Evolutionary conservation across 1,140 invertebrate species (phyloP).

Genomic region (Ceratina japonica): DNA sequence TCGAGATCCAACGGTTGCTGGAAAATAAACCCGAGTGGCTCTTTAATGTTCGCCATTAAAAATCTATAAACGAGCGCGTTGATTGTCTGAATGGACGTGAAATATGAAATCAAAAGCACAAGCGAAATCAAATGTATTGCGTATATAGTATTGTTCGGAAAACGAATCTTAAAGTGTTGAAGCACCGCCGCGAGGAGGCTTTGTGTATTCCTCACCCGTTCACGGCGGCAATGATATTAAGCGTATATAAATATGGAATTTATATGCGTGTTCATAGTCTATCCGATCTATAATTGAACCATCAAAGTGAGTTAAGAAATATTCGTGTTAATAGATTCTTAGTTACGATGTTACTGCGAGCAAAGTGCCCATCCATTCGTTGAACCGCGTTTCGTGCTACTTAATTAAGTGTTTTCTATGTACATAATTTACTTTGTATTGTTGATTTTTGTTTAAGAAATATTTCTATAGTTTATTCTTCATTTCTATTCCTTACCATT

Average conservation of each 20-base stretch:
- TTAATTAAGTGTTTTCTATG: neutral
- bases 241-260: slow-evolving; percentile 45
- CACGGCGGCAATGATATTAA: slow-evolving; percentile 8
- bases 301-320: slow-evolving; percentile 48
- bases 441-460: too few relatives aligned
- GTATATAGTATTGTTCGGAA: neutral
- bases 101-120: neutral
- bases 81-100: neutral
- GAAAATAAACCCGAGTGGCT: neutral
- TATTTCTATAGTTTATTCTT: too few relatives aligned
- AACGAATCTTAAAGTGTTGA: slow-evolving; percentile 51
- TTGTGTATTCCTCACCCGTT: neutral
- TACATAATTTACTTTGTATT: neutral
- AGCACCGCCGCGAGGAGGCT: slow-evolving; percentile 19
- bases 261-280: slow-evolving; percentile 34
- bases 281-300: slow-evolving; percentile 45
- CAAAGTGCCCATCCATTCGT: slow-evolving; percentile 26
- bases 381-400: neutral
- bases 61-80: neutral
- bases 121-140: neutral
- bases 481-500: too few relatives aligned
- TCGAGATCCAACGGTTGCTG: too few relatives aligned
- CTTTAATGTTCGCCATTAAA: neutral
- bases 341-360: slow-evolving; percentile 43
- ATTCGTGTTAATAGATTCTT: slow-evolving; percentile 51